phyloP scores from a whole-genome alignment of 2,888 invertebrate species.

The Drosophila nr. perissopoda region DNA sequence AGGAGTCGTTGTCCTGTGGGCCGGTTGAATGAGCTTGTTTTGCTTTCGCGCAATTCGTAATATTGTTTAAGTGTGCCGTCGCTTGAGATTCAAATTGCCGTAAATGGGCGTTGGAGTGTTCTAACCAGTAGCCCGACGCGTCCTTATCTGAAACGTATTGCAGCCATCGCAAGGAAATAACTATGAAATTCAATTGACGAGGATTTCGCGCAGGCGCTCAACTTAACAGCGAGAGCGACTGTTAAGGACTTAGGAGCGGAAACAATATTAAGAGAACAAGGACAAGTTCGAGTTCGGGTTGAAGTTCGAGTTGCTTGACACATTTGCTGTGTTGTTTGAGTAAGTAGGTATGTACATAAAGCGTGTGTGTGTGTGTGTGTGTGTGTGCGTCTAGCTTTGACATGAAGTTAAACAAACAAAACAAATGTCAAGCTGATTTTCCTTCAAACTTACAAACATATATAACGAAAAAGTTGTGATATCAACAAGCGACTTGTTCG shows the following conservation, averaged over 20 bases:
- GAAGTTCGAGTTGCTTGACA: conserved; percentile 22
- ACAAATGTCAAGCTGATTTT: conserved; percentile 72
- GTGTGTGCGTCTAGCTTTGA: conserved; percentile 56
- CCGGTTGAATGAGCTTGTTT: conserved; percentile 59
- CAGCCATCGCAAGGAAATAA: conserved; percentile 61
- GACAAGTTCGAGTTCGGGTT: conserved; percentile 21
- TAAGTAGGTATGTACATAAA: not conserved
- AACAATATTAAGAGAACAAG: not conserved
- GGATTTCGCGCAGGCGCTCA: conserved; percentile 59
- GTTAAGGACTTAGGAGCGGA: conserved; percentile 17
- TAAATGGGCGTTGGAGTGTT: conserved; percentile 46
- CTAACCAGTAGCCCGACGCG: conserved; percentile 64
- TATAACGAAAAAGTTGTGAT: conserved; percentile 65
- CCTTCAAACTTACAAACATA: conserved; percentile 36
- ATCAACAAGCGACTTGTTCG: conserved; percentile 59
- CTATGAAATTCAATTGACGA: conserved; percentile 69
- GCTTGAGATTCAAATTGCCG: conserved; percentile 28
- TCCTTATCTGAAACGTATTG: conserved; percentile 74
- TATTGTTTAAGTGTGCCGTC: conserved; percentile 29
- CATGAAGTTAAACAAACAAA: conserved; percentile 73
- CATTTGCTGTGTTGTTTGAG: not conserved
- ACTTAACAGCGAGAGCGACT: conserved; percentile 35
- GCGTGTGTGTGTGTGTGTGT: not conserved
- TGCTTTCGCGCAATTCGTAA: conserved; percentile 60
- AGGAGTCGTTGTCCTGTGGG: conserved; percentile 65